phyloP scores from a whole-genome alignment of 2,888 invertebrate genomes.

The Drosophila lacicola region DNA sequence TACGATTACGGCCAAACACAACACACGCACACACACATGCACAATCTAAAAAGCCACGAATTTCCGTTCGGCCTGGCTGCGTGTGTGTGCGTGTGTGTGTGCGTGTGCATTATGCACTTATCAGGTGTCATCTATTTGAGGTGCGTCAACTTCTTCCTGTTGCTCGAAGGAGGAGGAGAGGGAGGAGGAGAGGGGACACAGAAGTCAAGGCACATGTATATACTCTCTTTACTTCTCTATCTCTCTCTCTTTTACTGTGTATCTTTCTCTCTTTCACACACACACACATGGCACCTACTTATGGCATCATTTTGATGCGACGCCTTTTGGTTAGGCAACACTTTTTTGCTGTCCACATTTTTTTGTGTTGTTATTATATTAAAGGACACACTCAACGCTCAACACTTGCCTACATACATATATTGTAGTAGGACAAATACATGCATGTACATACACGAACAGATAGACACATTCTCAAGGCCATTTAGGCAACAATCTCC shows the following conservation, averaged over 20 bases:
- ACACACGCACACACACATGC: constrained; percentile 18
- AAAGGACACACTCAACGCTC: constrained; percentile 58
- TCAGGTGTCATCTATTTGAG: constrained; percentile 72
- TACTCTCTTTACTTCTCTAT: constrained; percentile 5
- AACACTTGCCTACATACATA: constrained; percentile 19
- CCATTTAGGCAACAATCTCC: too few species aligned
- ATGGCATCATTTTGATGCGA: constrained; percentile 40
- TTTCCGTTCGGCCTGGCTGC: constrained; percentile 49
- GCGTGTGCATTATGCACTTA: constrained; percentile 71
- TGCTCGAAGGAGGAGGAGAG: constrained; percentile 32
- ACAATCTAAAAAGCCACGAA: constrained; percentile 48
- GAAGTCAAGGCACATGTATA: constrained; percentile 24
- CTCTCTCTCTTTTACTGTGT: not conserved
- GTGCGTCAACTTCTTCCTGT: constrained; percentile 65
- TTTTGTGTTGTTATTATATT: constrained; percentile 31
- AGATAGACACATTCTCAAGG: too few species aligned
- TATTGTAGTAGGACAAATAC: too few species aligned
- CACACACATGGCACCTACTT: constrained; percentile 20
- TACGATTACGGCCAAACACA: constrained; percentile 55
- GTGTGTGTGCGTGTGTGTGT: constrained; percentile 44
- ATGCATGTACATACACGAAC: too few species aligned
- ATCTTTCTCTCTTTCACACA: not conserved
- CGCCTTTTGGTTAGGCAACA: constrained; percentile 67
- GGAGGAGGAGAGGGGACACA: constrained; percentile 8
- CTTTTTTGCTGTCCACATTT: constrained; percentile 50